Base-by-base conservation (phyloP, 1,140 invertebrate genomes). In the Globodera rostochiensis region DNA sequence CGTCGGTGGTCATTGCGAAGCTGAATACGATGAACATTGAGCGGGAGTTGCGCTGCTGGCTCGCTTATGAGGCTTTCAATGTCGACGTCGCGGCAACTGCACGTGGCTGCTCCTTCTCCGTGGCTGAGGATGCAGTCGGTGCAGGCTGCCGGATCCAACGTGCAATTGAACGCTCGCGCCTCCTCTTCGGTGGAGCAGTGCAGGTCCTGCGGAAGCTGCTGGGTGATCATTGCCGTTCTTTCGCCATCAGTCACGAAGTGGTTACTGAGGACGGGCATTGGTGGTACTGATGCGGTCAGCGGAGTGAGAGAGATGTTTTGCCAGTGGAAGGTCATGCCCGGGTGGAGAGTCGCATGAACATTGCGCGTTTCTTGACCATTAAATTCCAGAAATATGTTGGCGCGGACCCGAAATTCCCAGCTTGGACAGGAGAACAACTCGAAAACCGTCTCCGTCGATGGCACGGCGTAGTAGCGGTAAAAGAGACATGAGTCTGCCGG, bases 291-390 rank as follows among this genome's bases (percentile, higher is more conserved):
- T 19, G 57, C 73, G 19, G 73, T 21, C 3, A 74, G 25, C 7
- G 73, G 73, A 50, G 73, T 74, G 2, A 74, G 8, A 74, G 73
- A 74, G 6, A 74, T n/a, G 25, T 74, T 74, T 19, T 74, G 49
- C 73, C 73, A 74, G 3, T 74, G n/a, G 8, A 74, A 25, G 45
- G 73, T 74, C 73, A 74, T 74, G 19, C 73, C 73, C 19, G 73
- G 73, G 36, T 74, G 73, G 2, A 74, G 73, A 36, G 57, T 21
- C n/a, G 11, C 19, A 8, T 49, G 8, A 2, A 8, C 73, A 3
- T 8, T 6, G n/a, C 13, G 71, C 49, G 49, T 5, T 6, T 5
- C 5, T 6, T 13, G 57, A 4, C 57, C 57, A 13, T 13, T 60
- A 13, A 45, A n/a, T 9, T 74, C 73, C 57, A 74, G 36, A 8